Evolutionary conservation across 1,140 invertebrate species (phyloP).

Genomic region (Spodoptera litura): DNA sequence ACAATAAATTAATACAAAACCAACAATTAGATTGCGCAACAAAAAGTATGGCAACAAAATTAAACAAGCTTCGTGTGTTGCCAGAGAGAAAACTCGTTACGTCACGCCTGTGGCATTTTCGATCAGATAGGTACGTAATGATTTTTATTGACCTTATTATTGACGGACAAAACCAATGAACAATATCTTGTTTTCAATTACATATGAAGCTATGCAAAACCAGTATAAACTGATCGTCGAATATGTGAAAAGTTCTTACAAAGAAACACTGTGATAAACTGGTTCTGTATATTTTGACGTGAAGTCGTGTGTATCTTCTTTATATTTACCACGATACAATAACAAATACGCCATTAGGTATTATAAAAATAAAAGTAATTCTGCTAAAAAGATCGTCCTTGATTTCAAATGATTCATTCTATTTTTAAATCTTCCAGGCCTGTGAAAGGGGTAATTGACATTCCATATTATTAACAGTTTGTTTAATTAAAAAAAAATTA

Average conservation of each 20-base stretch:
- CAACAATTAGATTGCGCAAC: slow-evolving; percentile 31
- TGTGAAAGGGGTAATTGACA: too few species aligned
- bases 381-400: too few species aligned
- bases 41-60: slow-evolving; percentile 19
- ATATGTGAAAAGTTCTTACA: too few species aligned
- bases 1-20: slow-evolving; percentile 21
- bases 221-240: too few species aligned
- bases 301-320: too few species aligned
- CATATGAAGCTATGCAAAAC: neutral
- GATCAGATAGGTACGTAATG: slow-evolving; percentile 34
- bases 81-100: slow-evolving; percentile 33
- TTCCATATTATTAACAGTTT: too few species aligned
- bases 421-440: too few species aligned
- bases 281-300: too few species aligned
- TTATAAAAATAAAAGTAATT: too few species aligned
- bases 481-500: too few species aligned
- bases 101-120: slow-evolving; percentile 31
- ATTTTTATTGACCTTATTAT: slow-evolving; percentile 33
- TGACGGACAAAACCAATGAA: slow-evolving; percentile 37
- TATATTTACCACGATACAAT: neutral
- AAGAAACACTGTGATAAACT: too few species aligned
- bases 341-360: neutral
- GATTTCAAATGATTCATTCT: too few species aligned
- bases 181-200: slow-evolving; percentile 15
- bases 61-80: neutral